A percentile compares a stretch with the other conserved stretches of the same genome.
phyloP scores from a whole-genome alignment of 2,113 vertebrate genomes.

The Brevimyrus niger region DNA sequence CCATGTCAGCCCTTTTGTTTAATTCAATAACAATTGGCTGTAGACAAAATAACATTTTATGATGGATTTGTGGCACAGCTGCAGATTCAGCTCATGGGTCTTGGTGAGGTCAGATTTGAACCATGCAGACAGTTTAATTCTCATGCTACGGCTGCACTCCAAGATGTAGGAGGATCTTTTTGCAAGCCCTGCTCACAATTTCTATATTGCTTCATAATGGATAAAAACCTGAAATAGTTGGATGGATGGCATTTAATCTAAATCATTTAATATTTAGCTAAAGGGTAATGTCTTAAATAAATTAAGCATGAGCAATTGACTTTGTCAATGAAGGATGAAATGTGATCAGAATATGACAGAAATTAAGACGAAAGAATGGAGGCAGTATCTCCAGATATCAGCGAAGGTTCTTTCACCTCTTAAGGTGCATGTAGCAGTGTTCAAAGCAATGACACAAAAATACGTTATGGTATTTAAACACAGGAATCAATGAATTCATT shows the following conservation, averaged over 20 bases:
- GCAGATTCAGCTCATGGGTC: not conserved
- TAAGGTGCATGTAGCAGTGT: not conserved
- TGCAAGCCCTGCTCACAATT: not conserved
- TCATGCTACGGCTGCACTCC: not conserved
- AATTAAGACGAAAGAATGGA: not conserved
- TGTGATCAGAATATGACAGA: not conserved
- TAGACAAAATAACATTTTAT: not conserved
- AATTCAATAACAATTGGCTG: not conserved
- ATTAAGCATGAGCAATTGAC: not conserved
- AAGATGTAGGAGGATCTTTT: not conserved
- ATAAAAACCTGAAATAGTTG: not conserved
- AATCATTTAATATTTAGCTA: not conserved
- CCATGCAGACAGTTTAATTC: not conserved
- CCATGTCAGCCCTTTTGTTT: not conserved
- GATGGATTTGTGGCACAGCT: not conserved
- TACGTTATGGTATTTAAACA: not conserved
- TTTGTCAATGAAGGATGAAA: not conserved
- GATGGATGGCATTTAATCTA: not conserved
- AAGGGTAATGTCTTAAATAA: conserved; percentile 2
- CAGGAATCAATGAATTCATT: not conserved
- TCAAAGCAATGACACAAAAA: not conserved
- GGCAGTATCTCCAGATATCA: not conserved
- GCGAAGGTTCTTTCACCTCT: not conserved
- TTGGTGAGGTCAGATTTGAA: not conserved
- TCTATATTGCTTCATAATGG: not conserved